These are phyloP conservation scores for Rhaphigaster nebulosa DNA, from an alignment of 2,888 invertebrate species.

Conservation along the genomic window DNA sequence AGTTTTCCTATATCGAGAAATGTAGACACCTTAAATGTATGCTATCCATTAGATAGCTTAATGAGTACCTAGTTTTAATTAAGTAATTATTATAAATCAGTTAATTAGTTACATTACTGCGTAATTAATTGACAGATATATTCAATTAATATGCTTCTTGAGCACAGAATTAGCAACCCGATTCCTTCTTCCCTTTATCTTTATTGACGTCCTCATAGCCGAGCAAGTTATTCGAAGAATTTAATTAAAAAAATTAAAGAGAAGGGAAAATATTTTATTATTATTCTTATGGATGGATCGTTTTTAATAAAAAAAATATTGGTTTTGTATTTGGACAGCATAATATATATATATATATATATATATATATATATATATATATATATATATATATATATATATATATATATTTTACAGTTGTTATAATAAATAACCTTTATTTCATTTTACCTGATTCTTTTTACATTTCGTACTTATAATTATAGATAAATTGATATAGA, in stretches of 20 bases:
- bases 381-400: too few relatives aligned
- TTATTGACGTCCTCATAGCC: not conserved
- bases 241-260: slow-evolving; percentile 2
- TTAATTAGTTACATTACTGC: not conserved
- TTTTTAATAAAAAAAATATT: not conserved
- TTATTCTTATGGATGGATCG: not conserved
- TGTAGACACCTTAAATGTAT: not conserved
- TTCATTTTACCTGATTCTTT: not conserved
- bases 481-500: not conserved
- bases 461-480: not conserved
- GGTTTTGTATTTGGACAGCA: too few relatives aligned
- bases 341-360: too few relatives aligned
- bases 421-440: not conserved
- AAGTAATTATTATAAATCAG: slow-evolving; percentile 26
- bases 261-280: not conserved
- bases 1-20: not conserved
- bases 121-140: slow-evolving; percentile 23
- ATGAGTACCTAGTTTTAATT: not conserved
- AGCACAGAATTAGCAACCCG: not conserved
- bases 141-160: slow-evolving; percentile 20
- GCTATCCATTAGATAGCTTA: not conserved
- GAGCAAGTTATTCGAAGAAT: not conserved
- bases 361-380: too few relatives aligned
- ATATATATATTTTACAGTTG: not conserved
- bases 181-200: slow-evolving; percentile 5